Conservation (phyloP, 2,888 invertebrate genomes). For the Timema cristinae region DNA sequence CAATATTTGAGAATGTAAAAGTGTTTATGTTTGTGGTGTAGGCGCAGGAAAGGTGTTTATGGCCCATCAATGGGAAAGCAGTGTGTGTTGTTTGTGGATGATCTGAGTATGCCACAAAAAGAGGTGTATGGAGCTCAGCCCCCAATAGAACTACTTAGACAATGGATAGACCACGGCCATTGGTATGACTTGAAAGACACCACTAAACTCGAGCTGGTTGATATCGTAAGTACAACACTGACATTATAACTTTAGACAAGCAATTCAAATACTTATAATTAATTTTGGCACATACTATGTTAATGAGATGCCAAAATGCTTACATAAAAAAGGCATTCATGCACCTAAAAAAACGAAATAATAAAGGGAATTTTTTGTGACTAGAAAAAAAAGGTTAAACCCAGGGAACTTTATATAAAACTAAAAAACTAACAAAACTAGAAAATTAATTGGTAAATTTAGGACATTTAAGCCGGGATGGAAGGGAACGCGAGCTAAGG, state of each 20-base stretch:
- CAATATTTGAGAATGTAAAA: too few relatives aligned
- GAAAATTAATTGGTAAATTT: too few relatives aligned
- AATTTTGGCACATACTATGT: too few relatives aligned
- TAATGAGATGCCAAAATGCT: too few relatives aligned
- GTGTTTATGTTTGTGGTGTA: slow-evolving; percentile 31
- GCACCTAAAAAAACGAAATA: too few relatives aligned
- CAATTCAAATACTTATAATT: background rate
- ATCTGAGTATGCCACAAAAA: slow-evolving; percentile 87
- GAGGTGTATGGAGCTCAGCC: slow-evolving; percentile 89
- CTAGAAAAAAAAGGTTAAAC: too few relatives aligned
- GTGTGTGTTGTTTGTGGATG: slow-evolving; percentile 87
- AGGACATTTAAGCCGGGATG: too few relatives aligned
- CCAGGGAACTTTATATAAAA: too few relatives aligned
- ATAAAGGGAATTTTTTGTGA: too few relatives aligned
- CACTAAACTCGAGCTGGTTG: slow-evolving; percentile 72
- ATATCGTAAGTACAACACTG: slow-evolving; percentile 61
- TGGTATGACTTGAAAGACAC: slow-evolving; percentile 86
- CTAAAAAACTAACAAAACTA: too few relatives aligned
- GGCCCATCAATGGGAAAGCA: slow-evolving; percentile 91
- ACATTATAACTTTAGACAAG: background rate
- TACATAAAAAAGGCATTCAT: too few relatives aligned
- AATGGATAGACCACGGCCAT: slow-evolving; percentile 89
- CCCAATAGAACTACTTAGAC: slow-evolving; percentile 82
- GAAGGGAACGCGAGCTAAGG: too few relatives aligned
- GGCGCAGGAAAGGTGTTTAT: slow-evolving; percentile 82